phyloP scores from a whole-genome alignment of 2,888 invertebrate species.

The Tenthredo notha region DNA sequence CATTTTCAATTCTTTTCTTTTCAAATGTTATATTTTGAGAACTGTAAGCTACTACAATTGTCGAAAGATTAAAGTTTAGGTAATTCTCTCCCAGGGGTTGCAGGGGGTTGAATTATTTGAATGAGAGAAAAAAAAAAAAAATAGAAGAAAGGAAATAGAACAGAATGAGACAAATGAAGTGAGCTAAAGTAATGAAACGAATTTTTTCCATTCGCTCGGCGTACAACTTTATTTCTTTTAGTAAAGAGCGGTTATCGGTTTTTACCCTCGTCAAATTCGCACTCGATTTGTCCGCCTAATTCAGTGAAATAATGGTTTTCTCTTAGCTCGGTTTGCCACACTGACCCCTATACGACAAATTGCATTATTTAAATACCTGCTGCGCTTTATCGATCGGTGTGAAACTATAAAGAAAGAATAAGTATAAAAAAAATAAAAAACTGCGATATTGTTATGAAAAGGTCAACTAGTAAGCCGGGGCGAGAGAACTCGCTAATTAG shows the following conservation, averaged over 20 bases:
- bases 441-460: not conserved
- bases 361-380: slow-evolving; percentile 18
- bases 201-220: slow-evolving; percentile 3
- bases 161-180: not conserved
- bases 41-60: not conserved
- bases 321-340: slow-evolving; percentile 35
- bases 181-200: slow-evolving; percentile 3
- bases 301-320: slow-evolving; percentile 51
- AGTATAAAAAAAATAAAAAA: not conserved
- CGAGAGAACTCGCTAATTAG: not conserved
- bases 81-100: not conserved
- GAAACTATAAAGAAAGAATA: not conserved
- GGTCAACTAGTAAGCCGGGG: not conserved
- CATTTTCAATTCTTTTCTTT: not conserved
- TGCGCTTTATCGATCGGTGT: not conserved
- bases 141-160: not conserved
- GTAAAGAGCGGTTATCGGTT: slow-evolving; percentile 33
- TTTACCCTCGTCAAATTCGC: slow-evolving; percentile 50
- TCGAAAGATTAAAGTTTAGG: not conserved
- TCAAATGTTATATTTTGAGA: too few relatives aligned
- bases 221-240: slow-evolving; percentile 37
- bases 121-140: not conserved
- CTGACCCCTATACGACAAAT: slow-evolving; percentile 37
- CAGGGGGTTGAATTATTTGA: not conserved
- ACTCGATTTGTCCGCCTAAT: slow-evolving; percentile 54